phyloP scores from a whole-genome alignment of 2,888 invertebrate species.

The Neria commutata region DNA sequence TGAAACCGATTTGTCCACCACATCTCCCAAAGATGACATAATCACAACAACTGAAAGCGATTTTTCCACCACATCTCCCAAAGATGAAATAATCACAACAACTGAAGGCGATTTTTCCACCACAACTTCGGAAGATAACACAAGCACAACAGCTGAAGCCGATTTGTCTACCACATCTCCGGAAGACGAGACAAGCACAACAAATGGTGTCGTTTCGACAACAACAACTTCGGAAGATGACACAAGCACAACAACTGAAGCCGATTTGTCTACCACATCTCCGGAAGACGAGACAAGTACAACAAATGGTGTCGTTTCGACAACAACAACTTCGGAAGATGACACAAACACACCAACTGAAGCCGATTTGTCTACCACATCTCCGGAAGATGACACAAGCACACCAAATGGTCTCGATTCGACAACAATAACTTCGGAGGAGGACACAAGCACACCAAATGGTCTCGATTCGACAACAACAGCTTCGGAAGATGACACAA shows the following conservation, averaged over 20 bases:
- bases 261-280: background rate
- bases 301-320: background rate
- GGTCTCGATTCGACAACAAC: too few relatives aligned
- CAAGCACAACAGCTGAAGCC: background rate
- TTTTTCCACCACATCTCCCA: background rate
- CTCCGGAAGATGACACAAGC: background rate
- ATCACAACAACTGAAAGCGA: background rate
- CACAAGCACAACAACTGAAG: background rate
- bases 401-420: too few relatives aligned
- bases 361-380: background rate
- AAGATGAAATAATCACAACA: too few relatives aligned
- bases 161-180: too few relatives aligned
- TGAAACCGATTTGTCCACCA: background rate
- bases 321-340: background rate
- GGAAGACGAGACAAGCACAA: too few relatives aligned
- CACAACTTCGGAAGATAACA: background rate
- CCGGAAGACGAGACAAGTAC: background rate
- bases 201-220: background rate
- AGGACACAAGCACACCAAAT: too few relatives aligned
- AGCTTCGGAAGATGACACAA: too few relatives aligned
- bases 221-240: background rate
- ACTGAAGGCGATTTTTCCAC: background rate
- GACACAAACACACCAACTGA: background rate
- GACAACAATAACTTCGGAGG: too few relatives aligned
- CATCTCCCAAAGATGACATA: background rate